Evolutionary conservation across 2,113 vertebrate species (phyloP).

Genomic region (Camelus bactrianus): DNA sequence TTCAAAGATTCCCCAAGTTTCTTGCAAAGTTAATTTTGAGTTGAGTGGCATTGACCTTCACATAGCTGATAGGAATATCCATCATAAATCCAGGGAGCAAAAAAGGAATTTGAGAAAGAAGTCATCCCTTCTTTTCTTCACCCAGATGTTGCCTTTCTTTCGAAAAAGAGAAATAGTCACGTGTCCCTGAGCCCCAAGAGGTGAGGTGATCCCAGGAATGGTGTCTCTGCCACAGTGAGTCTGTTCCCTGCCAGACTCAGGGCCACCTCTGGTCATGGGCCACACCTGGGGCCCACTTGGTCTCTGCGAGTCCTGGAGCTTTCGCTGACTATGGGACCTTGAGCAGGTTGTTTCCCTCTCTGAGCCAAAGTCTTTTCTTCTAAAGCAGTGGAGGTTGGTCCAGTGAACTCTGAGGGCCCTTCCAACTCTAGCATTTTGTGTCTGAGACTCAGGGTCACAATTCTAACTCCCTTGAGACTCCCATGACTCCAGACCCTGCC

Average conservation of each 20-base stretch:
- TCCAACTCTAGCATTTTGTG: background rate
- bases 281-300: background rate
- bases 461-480: background rate
- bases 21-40: background rate
- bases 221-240: background rate
- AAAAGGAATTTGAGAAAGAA: background rate
- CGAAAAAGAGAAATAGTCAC: background rate
- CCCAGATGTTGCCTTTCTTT: background rate
- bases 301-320: background rate
- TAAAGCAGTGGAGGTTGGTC: background rate
- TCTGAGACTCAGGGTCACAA: background rate
- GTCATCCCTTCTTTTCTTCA: background rate
- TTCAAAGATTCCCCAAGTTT: background rate
- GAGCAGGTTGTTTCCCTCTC: background rate
- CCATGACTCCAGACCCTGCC: background rate
- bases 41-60: background rate
- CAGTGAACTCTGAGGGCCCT: background rate
- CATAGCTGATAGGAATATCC: background rate
- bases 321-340: background rate
- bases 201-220: background rate
- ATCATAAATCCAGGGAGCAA: background rate
- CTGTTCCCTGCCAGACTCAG: background rate
- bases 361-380: constrained; percentile 32
- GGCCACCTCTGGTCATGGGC: background rate
- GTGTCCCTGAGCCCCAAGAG: background rate